Conservation (phyloP, 2,113 vertebrate genomes). For the Serinus canaria region DNA sequence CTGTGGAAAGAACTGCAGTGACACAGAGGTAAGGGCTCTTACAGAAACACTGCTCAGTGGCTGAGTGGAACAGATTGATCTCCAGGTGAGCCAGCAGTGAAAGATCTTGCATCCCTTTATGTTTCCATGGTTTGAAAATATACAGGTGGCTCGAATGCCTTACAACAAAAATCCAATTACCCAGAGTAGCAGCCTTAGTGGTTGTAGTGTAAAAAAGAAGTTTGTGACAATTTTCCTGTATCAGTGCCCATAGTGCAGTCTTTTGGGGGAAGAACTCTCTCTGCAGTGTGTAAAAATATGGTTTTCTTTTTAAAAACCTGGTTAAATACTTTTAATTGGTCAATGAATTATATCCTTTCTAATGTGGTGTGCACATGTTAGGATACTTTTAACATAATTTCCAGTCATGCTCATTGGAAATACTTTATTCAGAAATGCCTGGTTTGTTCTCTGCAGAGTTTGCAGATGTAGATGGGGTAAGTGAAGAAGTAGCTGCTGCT, state of each 20-base stretch:
- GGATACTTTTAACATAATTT: rapidly evolving
- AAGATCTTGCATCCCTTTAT: not conserved
- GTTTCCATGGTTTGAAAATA: not conserved
- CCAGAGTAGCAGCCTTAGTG: not conserved
- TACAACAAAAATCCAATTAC: not conserved
- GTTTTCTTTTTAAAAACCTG: not conserved
- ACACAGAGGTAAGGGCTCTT: not conserved
- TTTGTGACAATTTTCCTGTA: not conserved
- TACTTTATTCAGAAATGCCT: not conserved
- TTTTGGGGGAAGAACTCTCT: not conserved
- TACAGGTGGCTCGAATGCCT: not conserved
- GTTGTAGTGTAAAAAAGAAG: not conserved
- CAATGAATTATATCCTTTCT: not conserved
- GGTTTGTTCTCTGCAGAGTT: not conserved
- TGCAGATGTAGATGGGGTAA: not conserved
- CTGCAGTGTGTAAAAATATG: rapidly evolving
- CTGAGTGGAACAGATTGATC: rapidly evolving
- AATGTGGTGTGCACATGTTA: not conserved
- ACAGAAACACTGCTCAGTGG: not conserved
- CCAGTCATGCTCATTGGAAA: not conserved
- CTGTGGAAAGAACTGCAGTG: not conserved
- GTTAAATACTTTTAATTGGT: not conserved
- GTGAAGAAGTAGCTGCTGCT: not conserved
- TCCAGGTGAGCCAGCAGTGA: rapidly evolving
- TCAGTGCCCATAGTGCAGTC: not conserved